A percentile compares a stretch with the other conserved stretches of the same genome.
These are phyloP conservation scores for Drosophila ercepeae DNA, from an alignment of 1,140 invertebrate species.

Conservation along the genomic window DNA sequence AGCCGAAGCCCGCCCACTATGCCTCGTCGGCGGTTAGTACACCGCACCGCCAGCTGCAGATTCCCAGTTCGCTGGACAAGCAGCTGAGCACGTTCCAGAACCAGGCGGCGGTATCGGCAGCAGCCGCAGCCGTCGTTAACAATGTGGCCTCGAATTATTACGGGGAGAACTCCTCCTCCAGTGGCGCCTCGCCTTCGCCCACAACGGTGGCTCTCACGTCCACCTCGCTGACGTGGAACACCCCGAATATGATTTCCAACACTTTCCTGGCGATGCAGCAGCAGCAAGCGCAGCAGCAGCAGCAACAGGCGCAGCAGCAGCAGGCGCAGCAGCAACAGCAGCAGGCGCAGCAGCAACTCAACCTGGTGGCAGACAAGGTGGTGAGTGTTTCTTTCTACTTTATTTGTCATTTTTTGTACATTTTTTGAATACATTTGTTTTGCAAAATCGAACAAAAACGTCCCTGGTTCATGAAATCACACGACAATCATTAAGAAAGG, in stretches of 20 bases:
- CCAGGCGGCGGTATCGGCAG: slow-evolving; percentile 76
- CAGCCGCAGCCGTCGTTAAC: slow-evolving; percentile 70
- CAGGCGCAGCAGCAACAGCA: slow-evolving; percentile 57
- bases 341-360: slow-evolving; percentile 70
- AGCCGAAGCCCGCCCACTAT: slow-evolving; percentile 81
- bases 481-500: neutral
- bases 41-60: slow-evolving; percentile 75
- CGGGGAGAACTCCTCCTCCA: slow-evolving; percentile 80
- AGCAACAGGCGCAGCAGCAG: slow-evolving; percentile 70
- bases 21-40: slow-evolving; percentile 78
- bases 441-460: neutral
- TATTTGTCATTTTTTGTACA: neutral
- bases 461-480: neutral
- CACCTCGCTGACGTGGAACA: slow-evolving; percentile 78
- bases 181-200: slow-evolving; percentile 77
- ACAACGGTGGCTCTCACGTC: slow-evolving; percentile 77
- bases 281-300: slow-evolving; percentile 73
- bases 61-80: slow-evolving; percentile 77
- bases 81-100: slow-evolving; percentile 79
- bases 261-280: slow-evolving; percentile 82
- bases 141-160: slow-evolving; percentile 82
- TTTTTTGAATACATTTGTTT: neutral
- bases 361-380: slow-evolving; percentile 80
- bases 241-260: slow-evolving; percentile 80
- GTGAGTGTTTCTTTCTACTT: slow-evolving; percentile 50